Base-by-base conservation (phyloP, 1,140 invertebrate genomes). In the Whitmania pigra region DNA sequence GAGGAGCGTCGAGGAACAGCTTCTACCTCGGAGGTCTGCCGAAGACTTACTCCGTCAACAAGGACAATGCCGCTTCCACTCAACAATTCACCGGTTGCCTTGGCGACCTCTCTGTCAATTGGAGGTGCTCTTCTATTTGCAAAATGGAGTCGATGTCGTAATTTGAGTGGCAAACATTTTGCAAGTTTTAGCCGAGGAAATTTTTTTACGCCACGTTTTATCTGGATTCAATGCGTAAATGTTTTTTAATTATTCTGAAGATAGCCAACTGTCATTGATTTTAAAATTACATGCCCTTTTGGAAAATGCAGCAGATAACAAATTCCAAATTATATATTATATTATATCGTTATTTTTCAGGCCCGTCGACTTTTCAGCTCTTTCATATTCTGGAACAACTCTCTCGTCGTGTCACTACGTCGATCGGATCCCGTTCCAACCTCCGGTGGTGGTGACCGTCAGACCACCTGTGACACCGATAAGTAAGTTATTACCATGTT, bases 21-120 rank as follows among this genome's bases (percentile, higher is more conserved):
- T 80, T 97, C 4, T 95, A 89, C 80, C 88, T 97, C 74, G 94
- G 93, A 53, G 93, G 92, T 9, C 80, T 92, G 4, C 89, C 91
- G 0, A 80, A 84, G 0, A 82, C 81, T 17, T 87, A 87, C 68
- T 80, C 82, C 18, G 80, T 84, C 2, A 78, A 80, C 2, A 71
- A 74, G 20, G 77, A 76, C 13, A 81, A 80, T 9, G 76, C 77
- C n/a, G 81, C 79, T 54, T 78, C 82, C 3, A 82, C 57, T 18
- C 69, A 63, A 15, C 74, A 87, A 0, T 92, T 93, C 78, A 81
- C 85, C 31, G 93, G 93, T 1, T 94, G 92, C 78, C 88, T 96
- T 60, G 89, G 89, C 17, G 92, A 95, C 78, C 87, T 89, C 0
- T 92, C 90, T 0, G 80, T 93, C 5, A 93, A 94, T 77, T 88